Conservation (phyloP, 2,797 vertebrate genomes). For the Gallinago stenura region DNA sequence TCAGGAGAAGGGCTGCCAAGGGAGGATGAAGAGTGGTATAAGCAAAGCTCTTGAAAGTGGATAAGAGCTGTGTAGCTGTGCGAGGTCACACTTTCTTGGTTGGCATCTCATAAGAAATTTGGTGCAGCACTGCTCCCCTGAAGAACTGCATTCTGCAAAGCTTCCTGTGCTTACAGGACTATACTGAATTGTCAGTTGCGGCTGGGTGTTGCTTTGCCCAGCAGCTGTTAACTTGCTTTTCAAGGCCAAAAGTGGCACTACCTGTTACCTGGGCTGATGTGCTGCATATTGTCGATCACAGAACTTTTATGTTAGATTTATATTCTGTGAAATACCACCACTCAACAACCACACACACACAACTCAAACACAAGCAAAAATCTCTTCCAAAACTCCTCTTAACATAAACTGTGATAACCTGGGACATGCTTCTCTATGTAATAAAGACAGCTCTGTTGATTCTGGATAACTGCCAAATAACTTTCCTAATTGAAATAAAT, state of each 20-base stretch:
- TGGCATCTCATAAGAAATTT: neutral
- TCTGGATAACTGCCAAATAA: conserved; percentile 23
- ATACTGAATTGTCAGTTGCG: neutral
- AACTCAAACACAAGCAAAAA: neutral
- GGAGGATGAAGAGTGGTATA: neutral
- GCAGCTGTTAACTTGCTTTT: neutral
- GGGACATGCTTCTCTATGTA: neutral
- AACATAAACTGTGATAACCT: neutral
- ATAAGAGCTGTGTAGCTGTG: neutral
- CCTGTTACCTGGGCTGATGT: neutral
- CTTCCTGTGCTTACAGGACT: neutral
- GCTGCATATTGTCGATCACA: neutral
- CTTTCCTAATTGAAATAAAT: conserved; percentile 8
- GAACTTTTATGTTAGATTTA: neutral
- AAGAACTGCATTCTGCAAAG: neutral
- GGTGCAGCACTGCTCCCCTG: neutral
- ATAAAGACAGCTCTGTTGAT: neutral
- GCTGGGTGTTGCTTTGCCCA: neutral
- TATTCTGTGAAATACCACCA: neutral
- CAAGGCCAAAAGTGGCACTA: neutral
- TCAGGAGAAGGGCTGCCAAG: neutral
- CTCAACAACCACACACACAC: accelerated
- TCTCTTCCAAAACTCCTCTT: neutral
- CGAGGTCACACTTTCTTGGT: neutral
- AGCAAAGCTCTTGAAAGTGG: neutral